Evolutionary conservation across 2,113 vertebrate species (phyloP).

Genomic region (Chaenocephalus aceratus): DNA sequence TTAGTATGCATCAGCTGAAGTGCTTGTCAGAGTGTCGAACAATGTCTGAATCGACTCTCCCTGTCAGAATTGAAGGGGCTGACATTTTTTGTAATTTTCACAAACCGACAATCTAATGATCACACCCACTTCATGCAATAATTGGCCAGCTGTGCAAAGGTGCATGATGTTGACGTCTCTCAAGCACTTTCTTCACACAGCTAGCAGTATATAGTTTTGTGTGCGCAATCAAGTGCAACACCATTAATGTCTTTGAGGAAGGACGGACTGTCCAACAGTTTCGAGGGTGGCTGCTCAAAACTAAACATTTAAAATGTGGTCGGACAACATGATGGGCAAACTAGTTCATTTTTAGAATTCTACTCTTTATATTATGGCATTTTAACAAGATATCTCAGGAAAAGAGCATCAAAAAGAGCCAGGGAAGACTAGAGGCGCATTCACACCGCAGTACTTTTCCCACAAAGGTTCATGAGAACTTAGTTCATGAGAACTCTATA

Average conservation of each 20-base stretch:
- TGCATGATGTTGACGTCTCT: not conserved
- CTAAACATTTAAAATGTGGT: not conserved
- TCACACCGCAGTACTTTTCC: no score
- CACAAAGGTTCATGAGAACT: no score
- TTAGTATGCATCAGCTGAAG: not conserved
- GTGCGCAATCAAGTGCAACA: not conserved
- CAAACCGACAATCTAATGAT: constrained; percentile 1
- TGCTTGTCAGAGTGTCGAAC: not conserved
- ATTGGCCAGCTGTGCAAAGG: not conserved
- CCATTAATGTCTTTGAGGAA: not conserved
- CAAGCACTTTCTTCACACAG: not conserved
- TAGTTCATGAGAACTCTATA: no score
- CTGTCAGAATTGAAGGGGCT: not conserved
- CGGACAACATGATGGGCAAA: not conserved
- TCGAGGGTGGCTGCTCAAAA: not conserved
- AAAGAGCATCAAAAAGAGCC: not conserved
- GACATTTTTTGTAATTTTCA: not conserved
- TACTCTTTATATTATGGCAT: constrained; percentile 10
- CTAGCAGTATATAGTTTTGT: not conserved
- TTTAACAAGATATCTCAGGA: not conserved
- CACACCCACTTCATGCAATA: not conserved
- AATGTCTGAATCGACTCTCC: not conserved
- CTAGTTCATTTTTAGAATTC: not conserved
- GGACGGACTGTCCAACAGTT: not conserved
- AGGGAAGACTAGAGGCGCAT: not conserved